These are phyloP conservation scores for Drosophila anomelani DNA, from an alignment of 2,888 invertebrate genomes.

Conservation along the genomic window DNA sequence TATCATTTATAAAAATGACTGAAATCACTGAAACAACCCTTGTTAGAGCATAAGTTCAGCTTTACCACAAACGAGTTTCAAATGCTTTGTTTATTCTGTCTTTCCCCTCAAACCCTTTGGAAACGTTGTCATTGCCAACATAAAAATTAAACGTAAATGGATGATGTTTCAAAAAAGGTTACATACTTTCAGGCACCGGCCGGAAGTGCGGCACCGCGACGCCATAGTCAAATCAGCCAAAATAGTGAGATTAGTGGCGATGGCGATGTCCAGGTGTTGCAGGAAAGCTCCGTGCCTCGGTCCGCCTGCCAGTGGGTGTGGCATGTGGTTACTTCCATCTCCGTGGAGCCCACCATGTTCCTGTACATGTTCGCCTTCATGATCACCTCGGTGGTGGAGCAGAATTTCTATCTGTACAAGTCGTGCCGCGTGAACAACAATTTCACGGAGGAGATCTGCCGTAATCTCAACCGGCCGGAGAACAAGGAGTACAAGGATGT, in stretches of 20 bases:
- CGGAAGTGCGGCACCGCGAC: constrained; percentile 39
- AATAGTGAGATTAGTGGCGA: constrained; percentile 41
- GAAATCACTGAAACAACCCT: not conserved
- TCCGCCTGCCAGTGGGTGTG: constrained; percentile 32
- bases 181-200: constrained; percentile 68
- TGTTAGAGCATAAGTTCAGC: constrained; percentile 2
- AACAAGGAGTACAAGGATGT: constrained; percentile 86
- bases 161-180: constrained; percentile 16
- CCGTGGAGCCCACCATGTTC: constrained; percentile 95
- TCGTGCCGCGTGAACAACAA: constrained; percentile 91
- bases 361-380: constrained; percentile 95
- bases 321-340: constrained; percentile 83
- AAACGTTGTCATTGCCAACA: constrained; percentile 22
- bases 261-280: constrained; percentile 23
- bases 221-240: constrained; percentile 48
- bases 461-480: constrained; percentile 86
- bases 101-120: not conserved
- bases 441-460: constrained; percentile 88
- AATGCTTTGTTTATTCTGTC: not conserved
- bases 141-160: not conserved
- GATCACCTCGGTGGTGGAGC: constrained; percentile 92
- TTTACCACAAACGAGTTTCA: constrained; percentile 9
- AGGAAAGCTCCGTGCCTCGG: constrained; percentile 1
- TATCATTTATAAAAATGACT: not conserved
- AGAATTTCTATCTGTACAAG: constrained; percentile 91